Percentiles rank a stretch among this genome's conserved stretches.
Evolutionary conservation across 2,888 invertebrate genomes (phyloP).

Genomic region (Hipparchia sbordonii): DNA sequence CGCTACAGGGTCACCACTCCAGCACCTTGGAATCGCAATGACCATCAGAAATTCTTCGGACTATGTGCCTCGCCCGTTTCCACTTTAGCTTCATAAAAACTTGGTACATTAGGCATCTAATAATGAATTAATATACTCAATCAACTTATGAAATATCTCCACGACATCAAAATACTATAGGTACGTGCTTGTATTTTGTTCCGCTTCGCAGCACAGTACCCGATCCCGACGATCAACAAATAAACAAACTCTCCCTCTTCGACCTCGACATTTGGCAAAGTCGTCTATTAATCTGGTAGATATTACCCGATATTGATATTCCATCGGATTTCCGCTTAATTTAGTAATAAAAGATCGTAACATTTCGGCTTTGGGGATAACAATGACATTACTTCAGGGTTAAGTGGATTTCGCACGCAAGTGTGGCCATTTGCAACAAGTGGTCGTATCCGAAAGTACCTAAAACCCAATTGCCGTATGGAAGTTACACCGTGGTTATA

Average conservation of each 20-base stretch:
- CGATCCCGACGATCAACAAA: constrained; percentile 18
- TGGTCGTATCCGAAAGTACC: constrained; percentile 40
- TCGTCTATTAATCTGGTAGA: constrained; percentile 34
- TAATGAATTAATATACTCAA: constrained; percentile 3
- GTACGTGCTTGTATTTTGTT: constrained; percentile 16
- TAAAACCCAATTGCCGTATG: not conserved
- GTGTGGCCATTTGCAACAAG: constrained; percentile 58
- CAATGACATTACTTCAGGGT: constrained; percentile 62
- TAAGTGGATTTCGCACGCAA: constrained; percentile 58
- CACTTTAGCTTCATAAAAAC: no score
- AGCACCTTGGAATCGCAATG: no score
- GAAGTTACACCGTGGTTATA: not conserved
- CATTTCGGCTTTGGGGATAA: constrained; percentile 47
- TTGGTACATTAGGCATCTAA: not conserved
- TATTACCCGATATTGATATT: constrained; percentile 50
- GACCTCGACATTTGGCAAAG: constrained; percentile 35
- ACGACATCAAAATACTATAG: constrained; percentile 7
- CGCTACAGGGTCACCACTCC: no score
- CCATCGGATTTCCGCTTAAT: constrained; percentile 59
- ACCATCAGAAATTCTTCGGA: no score
- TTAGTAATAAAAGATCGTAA: constrained; percentile 53
- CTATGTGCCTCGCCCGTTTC: no score
- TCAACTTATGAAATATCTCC: constrained; percentile 14
- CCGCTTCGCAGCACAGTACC: constrained; percentile 10
- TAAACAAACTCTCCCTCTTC: constrained; percentile 31